A percentile compares a stretch with the other conserved stretches of the same genome.
Conservation (phyloP, 2,888 invertebrate species). For the Agonopterix subpropinquella region DNA sequence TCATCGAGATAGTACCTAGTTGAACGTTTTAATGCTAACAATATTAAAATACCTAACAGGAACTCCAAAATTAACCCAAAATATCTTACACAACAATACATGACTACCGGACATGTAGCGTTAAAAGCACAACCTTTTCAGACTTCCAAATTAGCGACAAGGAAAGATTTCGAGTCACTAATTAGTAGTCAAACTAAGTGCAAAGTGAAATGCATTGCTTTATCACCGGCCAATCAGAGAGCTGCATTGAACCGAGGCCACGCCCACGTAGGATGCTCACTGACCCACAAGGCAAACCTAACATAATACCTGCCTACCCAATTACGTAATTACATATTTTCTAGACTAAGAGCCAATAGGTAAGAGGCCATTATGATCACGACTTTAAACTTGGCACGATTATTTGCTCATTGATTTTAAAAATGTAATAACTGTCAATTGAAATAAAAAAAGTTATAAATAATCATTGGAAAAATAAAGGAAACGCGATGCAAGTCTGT, state of each 20-base stretch:
- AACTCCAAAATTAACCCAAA: too few relatives aligned
- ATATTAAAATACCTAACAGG: too few relatives aligned
- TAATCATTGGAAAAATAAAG: too few relatives aligned
- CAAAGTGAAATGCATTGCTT: slow-evolving; percentile 43
- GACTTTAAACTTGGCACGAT: slow-evolving; percentile 6
- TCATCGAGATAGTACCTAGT: too few relatives aligned
- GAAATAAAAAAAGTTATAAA: too few relatives aligned
- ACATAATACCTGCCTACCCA: slow-evolving; percentile 17
- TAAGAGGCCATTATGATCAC: slow-evolving; percentile 5
- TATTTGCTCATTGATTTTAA: neutral
- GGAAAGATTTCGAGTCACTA: slow-evolving; percentile 7
- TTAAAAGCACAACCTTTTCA: too few relatives aligned
- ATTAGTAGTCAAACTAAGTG: slow-evolving; percentile 52
- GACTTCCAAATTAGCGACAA: too few relatives aligned
- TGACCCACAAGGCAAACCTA: slow-evolving; percentile 21
- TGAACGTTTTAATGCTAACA: too few relatives aligned
- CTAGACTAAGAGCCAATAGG: neutral
- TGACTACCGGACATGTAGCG: too few relatives aligned
- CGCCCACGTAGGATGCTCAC: slow-evolving; percentile 17
- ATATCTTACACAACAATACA: too few relatives aligned
- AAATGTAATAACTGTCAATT: too few relatives aligned
- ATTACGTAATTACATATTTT: slow-evolving; percentile 9
- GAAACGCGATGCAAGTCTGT: too few relatives aligned
- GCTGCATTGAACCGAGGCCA: slow-evolving; percentile 1
- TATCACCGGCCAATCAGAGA: slow-evolving; percentile 1